Base-by-base conservation (phyloP, 2,888 invertebrate genomes). In the Agonopterix alstromeriana region DNA sequence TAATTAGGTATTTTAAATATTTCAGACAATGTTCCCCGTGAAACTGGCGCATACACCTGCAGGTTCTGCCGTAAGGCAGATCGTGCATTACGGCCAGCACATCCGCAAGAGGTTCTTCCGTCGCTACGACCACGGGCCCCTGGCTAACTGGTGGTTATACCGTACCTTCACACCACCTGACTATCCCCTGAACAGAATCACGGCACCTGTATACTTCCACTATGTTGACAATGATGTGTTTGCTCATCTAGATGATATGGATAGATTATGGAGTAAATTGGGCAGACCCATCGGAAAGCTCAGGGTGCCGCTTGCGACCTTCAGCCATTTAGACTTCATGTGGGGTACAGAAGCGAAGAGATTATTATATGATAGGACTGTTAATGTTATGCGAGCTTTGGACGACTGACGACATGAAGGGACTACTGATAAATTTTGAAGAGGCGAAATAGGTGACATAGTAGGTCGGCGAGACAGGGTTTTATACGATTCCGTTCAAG, bases 21-120 rank as follows among this genome's bases (percentile, higher is more conserved):
- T 72, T 12, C 63, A 93, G 91, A 92, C 92, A 2, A 89, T 93
- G 78, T 56, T 94, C 3, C 93, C 93, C 0, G 91, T 92, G 0
- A 90, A 93, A 46, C 61, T 92, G 12, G 90, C 90, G 0, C 92
- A 93, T 60, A 82, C 87, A 0, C 94, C 94, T 1, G 93, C 93
- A 1, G 94, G 94, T 0, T 88, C 92, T 0, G 90, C 94, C 0
- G 89, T 91, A 1, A 90, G 90, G 58, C 94, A 94, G 70, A 66
- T 94, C 10, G 74, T 92, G 12, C 95, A 95, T 71, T 95, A 90
- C 68, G 91, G 85, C 0, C 95, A 95, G 73, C 85, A 90, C 14
- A 84, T 91, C 8, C 73, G 75, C 35, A 80, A 90, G 1, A 77
- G 75, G 0, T 61, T 71, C 41, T 90, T 91, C 63, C 75, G 90